Evolutionary conservation across 2,888 invertebrate genomes (phyloP), one percentile per base, ranked within the genome.

Genomic region (Catonia carolina): DNA sequence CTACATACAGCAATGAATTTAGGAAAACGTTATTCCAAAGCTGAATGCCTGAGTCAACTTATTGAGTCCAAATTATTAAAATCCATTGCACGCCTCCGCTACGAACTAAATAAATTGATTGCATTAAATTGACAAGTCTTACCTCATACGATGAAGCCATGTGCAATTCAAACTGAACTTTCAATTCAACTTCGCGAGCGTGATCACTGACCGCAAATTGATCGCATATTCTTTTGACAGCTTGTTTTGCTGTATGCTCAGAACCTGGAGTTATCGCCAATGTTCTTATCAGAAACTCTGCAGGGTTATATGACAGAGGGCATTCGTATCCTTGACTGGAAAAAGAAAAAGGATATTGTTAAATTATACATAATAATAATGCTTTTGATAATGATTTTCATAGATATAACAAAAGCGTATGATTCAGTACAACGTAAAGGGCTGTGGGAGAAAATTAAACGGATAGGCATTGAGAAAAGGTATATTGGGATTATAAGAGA

Each of bases 251-350:
- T 0, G 82, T 82, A 10, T 80, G 77, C 69, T 92, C 90, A 1
- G 82, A 80, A 3, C 86, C 88, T 0, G 90, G 88, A 18, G 85
- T 55, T 33, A 1, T 77, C 1, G 94, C 91, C 62, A 95, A 71
- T 0, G 86, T 85, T 64, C 87, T 84, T 62, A 96, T 88, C 67
- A 90, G 84, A 74, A 87, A 91, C 70, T 96, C 96, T 0, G 94
- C 92, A 0, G 92, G 91, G 71, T 93, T 95, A 75, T 86, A 93
- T 51, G 85, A 85, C 33, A 79, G 74, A 0, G 93, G 93, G 65
- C 89, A 90, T 37, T 77, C 74, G 71, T 86, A 86, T 10, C 89
- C 89, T 49, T 83, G 74, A 54, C 86, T 86, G 71, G 4, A 69
- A 67, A 45, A 33, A 20, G 36, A 27, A 50, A 56, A 27, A 56